A percentile compares a stretch with the other conserved stretches of the same genome.
These are phyloP conservation scores for Ctenomys sociabilis DNA, from an alignment of 2,113 vertebrate species.

Conservation along the genomic window DNA sequence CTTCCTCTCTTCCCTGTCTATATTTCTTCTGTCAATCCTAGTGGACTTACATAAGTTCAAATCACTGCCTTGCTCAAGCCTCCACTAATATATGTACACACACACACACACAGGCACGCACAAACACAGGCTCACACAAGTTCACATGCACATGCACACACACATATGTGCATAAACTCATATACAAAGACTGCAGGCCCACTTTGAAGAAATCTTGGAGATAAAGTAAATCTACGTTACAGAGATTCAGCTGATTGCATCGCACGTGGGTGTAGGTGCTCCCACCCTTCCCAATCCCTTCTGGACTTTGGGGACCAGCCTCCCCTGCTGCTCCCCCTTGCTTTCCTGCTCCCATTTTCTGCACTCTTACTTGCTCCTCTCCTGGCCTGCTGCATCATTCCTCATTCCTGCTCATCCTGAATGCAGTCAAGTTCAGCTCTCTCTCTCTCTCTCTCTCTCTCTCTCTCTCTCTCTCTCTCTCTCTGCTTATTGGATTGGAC, in stretches of 20 bases:
- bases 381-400: too few species aligned
- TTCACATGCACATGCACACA: too few species aligned
- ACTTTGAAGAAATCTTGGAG: not conserved
- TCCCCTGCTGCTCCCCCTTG: not conserved
- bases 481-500: not conserved
- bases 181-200: not conserved
- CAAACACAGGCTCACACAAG: not conserved
- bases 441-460: not conserved
- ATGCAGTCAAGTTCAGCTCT: not conserved
- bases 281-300: not conserved
- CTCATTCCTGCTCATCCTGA: not conserved
- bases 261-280: not conserved
- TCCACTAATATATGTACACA: not conserved
- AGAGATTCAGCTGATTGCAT: not conserved
- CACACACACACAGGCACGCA: not conserved
- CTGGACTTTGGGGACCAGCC: not conserved
- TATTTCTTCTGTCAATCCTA: not conserved
- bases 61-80: not conserved
- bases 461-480: accelerated
- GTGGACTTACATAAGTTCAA: not conserved
- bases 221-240: not conserved
- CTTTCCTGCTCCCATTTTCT: not conserved
- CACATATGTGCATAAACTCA: not conserved
- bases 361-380: not conserved
- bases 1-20: not conserved